These are phyloP conservation scores for Chelonia mydas DNA, from an alignment of 2,797 vertebrate genomes.

Conservation along the genomic window DNA sequence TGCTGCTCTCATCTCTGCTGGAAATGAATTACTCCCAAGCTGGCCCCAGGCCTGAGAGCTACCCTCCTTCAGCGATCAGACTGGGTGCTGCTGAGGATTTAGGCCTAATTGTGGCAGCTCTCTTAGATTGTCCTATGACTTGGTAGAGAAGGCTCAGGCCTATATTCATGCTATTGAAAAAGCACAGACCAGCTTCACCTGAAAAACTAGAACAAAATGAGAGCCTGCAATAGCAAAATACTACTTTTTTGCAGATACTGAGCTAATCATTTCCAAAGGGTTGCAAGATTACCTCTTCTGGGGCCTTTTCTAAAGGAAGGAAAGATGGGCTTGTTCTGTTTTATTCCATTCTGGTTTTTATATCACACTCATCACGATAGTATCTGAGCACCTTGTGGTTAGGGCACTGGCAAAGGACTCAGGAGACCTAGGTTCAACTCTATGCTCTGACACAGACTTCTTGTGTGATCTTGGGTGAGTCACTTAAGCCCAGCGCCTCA, in stretches of 20 bases:
- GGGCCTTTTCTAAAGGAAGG: neutral
- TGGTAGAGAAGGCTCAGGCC: neutral
- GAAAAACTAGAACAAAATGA: neutral
- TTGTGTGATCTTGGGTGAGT: neutral
- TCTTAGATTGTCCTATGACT: neutral
- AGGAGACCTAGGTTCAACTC: neutral
- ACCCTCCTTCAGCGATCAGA: neutral
- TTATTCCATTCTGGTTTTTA: neutral
- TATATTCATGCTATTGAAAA: neutral
- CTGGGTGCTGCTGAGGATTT: neutral
- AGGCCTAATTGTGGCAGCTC: neutral
- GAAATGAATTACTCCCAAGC: neutral
- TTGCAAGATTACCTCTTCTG: neutral
- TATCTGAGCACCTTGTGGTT: neutral
- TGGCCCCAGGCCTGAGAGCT: neutral
- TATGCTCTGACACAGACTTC: neutral
- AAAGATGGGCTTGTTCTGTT: neutral
- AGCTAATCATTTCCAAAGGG: neutral
- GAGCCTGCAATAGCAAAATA: neutral
- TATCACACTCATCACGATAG: neutral
- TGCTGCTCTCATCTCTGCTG: neutral
- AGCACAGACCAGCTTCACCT: neutral
- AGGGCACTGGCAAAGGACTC: neutral
- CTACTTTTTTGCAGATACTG: neutral
- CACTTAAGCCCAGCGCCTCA: neutral